Base-by-base conservation (phyloP, 2,888 invertebrate genomes). In the Empis stercorea region DNA sequence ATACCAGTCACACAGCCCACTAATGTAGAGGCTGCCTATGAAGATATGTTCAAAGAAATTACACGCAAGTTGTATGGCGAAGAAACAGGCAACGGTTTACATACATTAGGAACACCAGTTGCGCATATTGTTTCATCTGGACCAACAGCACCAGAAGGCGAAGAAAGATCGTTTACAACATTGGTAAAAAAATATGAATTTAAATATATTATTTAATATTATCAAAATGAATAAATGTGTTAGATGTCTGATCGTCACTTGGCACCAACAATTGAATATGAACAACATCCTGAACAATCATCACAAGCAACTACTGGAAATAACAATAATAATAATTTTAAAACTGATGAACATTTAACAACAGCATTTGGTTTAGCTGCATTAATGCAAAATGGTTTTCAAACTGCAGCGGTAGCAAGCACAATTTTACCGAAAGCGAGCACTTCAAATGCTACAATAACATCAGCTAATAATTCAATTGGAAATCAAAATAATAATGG, bases 11-110 rank as follows among this genome's bases (percentile, higher is more conserved):
- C 54, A 48, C 59, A 64, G 57, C 61, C 68, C 61, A 64, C 68
- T 61, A 67, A 68, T 68, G 67, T 68, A 61, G 69, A 68, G 66
- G 67, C 68, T 56, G 63, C 68, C 54, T 70, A 69, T 62, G 69
- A 73, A 72, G 68, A 74, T 72, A 66, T 76, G 76, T 71, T 76
- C 52, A 89, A 89, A 70, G 91, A 91, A 76, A 89, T 91, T 64
- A 89, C 89, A 53, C 80, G 87, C 68, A 91, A 91, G 73, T 75
- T 91, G 56, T 91, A 89, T 71, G 89, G 89, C 54, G 87, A 88
- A 69, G 88, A 89, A 69, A 68, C 70, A 61, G 70, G 68, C 54
- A 69, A 70, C 65, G 68, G 69, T 57, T 63, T 70, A 55, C 70
- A 70, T 54, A 68, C 70, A 49, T 61, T 68, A 56, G 68, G 68